A percentile compares a stretch with the other conserved stretches of the same genome.
Evolutionary conservation across 2,113 vertebrate species (phyloP).

Genomic region (Nesogale talazaci): DNA sequence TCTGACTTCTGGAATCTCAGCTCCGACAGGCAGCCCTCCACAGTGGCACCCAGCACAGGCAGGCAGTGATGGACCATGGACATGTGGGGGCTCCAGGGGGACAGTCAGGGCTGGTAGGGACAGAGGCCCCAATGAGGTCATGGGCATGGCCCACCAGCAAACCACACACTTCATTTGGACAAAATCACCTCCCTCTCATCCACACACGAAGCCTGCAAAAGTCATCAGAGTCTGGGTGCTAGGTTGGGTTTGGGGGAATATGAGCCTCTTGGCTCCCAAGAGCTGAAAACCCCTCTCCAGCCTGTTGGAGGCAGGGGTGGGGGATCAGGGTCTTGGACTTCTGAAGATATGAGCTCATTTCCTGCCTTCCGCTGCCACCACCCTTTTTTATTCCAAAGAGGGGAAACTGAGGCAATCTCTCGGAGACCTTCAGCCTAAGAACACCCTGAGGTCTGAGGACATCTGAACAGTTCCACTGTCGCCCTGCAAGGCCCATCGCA

Average conservation of each 20-base stretch:
- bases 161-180: not conserved
- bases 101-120: not conserved
- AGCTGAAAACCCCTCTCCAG: not conserved
- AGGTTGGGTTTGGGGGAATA: not conserved
- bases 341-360: not conserved
- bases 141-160: not conserved
- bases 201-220: not conserved
- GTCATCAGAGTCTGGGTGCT: not conserved
- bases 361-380: not conserved
- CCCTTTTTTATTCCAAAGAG: not conserved
- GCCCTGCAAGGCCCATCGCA: not conserved
- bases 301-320: not conserved
- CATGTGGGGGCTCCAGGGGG: not conserved
- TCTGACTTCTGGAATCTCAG: not conserved
- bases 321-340: not conserved
- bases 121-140: not conserved
- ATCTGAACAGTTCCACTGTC: not conserved
- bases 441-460: not conserved
- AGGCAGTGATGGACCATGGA: not conserved
- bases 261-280: not conserved
- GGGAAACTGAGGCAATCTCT: slow-evolving; percentile 40
- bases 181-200: not conserved
- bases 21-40: not conserved
- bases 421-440: not conserved
- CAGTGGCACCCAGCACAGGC: not conserved